These are phyloP conservation scores for Anagrus nilaparvatae DNA, from an alignment of 1,140 invertebrate genomes.

Conservation along the genomic window DNA sequence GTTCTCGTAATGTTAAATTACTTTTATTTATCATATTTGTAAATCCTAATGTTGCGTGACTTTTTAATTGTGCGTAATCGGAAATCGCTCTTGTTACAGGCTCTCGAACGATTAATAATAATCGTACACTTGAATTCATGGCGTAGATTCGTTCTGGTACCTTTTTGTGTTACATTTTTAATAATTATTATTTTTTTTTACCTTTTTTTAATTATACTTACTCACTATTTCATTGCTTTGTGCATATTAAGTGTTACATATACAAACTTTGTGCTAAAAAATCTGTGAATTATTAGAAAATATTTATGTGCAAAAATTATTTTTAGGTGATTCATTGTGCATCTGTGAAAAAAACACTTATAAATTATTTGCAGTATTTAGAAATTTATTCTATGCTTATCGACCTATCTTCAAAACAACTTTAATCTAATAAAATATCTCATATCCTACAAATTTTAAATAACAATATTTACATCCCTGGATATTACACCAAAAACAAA, in stretches of 20 bases:
- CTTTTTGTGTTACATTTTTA: slow-evolving; percentile 32
- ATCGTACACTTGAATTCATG: slow-evolving; percentile 87
- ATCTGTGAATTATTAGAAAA: no score
- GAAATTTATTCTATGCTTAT: no score
- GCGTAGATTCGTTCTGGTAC: slow-evolving; percentile 77
- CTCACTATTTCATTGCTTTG: neutral
- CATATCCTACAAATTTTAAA: no score
- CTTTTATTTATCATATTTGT: slow-evolving; percentile 13
- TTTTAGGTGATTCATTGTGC: no score
- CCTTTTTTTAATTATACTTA: neutral
- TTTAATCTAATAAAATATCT: no score
- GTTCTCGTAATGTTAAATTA: slow-evolving; percentile 10
- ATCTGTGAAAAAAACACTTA: no score
- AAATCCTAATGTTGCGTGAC: slow-evolving; percentile 61
- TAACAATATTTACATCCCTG: no score
- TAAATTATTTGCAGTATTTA: no score
- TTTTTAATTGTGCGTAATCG: slow-evolving; percentile 84
- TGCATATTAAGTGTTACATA: neutral
- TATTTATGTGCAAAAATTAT: no score
- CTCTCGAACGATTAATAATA: slow-evolving; percentile 90
- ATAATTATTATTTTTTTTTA: neutral
- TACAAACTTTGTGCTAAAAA: no score
- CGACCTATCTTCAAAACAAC: no score
- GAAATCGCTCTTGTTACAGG: slow-evolving; percentile 92
- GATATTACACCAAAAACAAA: no score